Evolutionary conservation across 2,113 vertebrate species (phyloP).

Genomic region (Amblyopsis rosae): DNA sequence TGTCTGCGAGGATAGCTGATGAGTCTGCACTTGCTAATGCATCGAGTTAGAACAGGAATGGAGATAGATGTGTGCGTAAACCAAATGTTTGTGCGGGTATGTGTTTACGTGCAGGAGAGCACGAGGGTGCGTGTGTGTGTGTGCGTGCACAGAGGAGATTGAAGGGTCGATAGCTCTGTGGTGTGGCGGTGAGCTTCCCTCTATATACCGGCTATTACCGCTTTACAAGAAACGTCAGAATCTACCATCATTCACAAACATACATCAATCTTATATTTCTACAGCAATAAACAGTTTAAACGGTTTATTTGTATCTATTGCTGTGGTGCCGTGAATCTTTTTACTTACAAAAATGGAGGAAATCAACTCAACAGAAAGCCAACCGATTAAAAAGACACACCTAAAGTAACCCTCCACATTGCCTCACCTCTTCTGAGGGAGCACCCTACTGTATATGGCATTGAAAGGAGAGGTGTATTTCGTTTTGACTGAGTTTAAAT

Average conservation of each 20-base stretch:
- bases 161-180: slow-evolving; percentile 58
- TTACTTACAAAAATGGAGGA: background rate
- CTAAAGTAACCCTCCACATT: no score
- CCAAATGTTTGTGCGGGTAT: background rate
- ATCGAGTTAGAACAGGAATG: slow-evolving; percentile 41
- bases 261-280: background rate
- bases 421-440: no score
- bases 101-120: background rate
- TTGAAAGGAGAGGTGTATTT: no score
- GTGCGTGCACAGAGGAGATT: slow-evolving; percentile 43
- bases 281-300: background rate
- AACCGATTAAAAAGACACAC: no score
- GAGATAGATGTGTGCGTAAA: slow-evolving; percentile 1
- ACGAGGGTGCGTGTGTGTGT: background rate
- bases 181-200: slow-evolving; percentile 14
- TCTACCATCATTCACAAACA: background rate
- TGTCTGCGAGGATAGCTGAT: slow-evolving; percentile 67
- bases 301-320: background rate
- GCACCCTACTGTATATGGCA: no score
- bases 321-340: background rate
- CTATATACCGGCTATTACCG: slow-evolving; percentile 7
- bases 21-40: slow-evolving; percentile 77
- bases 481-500: no score
- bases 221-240: slow-evolving; percentile 11
- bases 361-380: background rate